Conservation (phyloP, 2,113 vertebrate genomes). For the Sitta europaea region DNA sequence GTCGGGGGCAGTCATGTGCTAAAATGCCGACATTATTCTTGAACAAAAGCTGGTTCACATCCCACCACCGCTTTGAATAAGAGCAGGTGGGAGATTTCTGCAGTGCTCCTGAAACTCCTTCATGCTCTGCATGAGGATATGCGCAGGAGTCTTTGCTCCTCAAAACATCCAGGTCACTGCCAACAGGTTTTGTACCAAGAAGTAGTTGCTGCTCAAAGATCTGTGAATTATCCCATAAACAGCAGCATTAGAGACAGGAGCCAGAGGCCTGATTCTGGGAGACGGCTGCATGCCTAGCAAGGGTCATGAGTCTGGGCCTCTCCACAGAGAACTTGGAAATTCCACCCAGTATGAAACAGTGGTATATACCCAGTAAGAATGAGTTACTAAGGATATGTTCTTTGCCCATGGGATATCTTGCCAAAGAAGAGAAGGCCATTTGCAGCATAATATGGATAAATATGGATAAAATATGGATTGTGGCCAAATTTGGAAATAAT, state of each 20-base stretch:
- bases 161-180: background rate
- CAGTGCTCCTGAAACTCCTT: background rate
- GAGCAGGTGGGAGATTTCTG: background rate
- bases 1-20: background rate
- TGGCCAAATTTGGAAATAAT: slow-evolving; percentile 47
- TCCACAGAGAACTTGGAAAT: background rate
- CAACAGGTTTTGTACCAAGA: background rate
- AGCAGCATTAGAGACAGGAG: background rate
- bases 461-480: slow-evolving; percentile 36
- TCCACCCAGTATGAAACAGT: background rate
- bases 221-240: background rate
- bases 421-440: background rate
- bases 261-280: background rate
- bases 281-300: background rate
- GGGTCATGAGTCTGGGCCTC: background rate
- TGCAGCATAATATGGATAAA: slow-evolving; percentile 55
- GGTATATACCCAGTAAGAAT: background rate
- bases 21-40: background rate
- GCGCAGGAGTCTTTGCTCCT: background rate
- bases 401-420: background rate
- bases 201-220: background rate
- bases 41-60: background rate
- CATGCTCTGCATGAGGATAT: background rate
- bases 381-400: background rate
- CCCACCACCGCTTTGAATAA: background rate